phyloP scores from a whole-genome alignment of 2,797 vertebrate genomes.

The Sarcoramphus papa region DNA sequence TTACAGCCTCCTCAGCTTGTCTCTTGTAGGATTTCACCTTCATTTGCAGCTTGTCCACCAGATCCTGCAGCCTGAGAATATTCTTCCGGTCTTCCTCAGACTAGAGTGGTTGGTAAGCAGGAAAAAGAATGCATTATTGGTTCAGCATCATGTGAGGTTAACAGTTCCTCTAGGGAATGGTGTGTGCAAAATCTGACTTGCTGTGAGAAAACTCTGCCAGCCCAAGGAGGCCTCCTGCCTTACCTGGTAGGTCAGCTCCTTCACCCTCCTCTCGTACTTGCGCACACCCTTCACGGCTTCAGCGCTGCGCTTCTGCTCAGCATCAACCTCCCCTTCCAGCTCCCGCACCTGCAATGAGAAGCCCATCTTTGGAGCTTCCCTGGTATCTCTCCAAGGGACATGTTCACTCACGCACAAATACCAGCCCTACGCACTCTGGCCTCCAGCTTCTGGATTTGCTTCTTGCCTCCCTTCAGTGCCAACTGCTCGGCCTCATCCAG shows the following conservation, averaged over 20 bases:
- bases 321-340: neutral
- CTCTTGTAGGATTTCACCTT: neutral
- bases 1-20: neutral
- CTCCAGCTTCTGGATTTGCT: conserved; percentile 51
- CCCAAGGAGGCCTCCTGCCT: too few relatives aligned
- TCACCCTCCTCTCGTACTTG: too few relatives aligned
- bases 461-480: conserved; percentile 12
- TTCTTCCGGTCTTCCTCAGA: neutral
- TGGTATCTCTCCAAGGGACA: too few relatives aligned
- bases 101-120: neutral
- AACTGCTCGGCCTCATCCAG: neutral
- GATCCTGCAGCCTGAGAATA: neutral
- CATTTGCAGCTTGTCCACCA: too few relatives aligned
- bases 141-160: neutral
- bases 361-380: too few relatives aligned
- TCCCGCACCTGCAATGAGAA: neutral
- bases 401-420: too few relatives aligned
- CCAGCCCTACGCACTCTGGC: neutral
- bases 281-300: too few relatives aligned
- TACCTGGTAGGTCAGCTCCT: too few relatives aligned
- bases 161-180: neutral
- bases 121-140: neutral
- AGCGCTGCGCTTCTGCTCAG: neutral
- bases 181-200: neutral
- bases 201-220: neutral